Evolutionary conservation across 2,888 invertebrate genomes (phyloP), one percentile per base, ranked within the genome.

Genomic region (Calliphora vomitoria): DNA sequence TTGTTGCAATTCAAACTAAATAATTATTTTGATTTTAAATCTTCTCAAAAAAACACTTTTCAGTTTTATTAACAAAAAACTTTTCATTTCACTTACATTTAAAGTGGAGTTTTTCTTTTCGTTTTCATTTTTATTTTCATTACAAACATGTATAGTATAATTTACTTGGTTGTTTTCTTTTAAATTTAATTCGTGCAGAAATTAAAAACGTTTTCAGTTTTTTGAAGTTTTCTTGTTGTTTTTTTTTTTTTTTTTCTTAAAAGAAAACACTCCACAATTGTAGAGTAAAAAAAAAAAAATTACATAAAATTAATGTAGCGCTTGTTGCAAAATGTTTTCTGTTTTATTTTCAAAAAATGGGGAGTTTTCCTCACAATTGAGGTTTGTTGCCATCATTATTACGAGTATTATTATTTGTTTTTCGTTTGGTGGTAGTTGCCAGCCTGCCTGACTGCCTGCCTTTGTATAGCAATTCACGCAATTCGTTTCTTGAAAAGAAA

Each of bases 241-340:
- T 2, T 47, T 47, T 55, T 55, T 25, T 44, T 50, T 50, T 25
- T 25, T 15, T 4, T 20, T 47, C 35, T 64, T 31, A 64, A 53
- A 11, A 62, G 38, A 38, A 66, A 53, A 78, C 11, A 55, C 55
- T 55, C 20, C 55, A n/a, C n/a, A 13, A 20, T 41, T 25, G 31
- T 38, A 55, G 20, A 25, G 25, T n/a, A 15, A 58, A 53, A 35
- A 25, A 35, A 25, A 25, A 25, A 80, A 83, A 80, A 74, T 82
- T 86, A 82, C 78, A 82, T 82, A 66, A 78, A 86, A 72, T 82
- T 80, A 71, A 75, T 83, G 58, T 58, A 82, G 68, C 79, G 53
- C 18, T 79, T 47, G 62, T 4, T 55, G 20, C 47, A 74, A 62
- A 75, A 62, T 69, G n/a, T 50, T 50, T 75, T 60, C 38, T 75